Evolutionary conservation across 1,140 invertebrate species (phyloP), one percentile per base, ranked within the genome.

Genomic region (Megathymus violae): DNA sequence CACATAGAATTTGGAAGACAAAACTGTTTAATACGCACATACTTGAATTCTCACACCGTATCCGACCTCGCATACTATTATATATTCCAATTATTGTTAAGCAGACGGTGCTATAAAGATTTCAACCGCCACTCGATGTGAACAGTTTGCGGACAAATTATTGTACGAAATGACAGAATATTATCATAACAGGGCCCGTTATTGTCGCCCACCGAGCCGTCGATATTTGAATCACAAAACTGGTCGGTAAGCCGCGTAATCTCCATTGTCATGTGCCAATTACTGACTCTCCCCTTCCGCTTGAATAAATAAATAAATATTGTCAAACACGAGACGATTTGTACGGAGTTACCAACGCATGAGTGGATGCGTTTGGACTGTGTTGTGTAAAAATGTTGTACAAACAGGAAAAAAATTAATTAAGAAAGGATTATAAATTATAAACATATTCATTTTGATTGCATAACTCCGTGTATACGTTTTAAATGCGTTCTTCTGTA

Each of bases 191-290:
- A 80, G 85, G 76, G 63, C 51, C 56, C 52, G 54, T 71, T 64
- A 78, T 79, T 80, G 79, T 88, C 85, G 85, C 82, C 82, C 85
- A 86, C 84, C 66, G 80, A 58, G 41, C 77, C 69, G 76, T 69
- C 72, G 71, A 78, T 86, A 86, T 86, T 89, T 84, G 83, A 82
- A 89, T 87, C 82, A 86, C 85, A 88, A 89, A 88, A 85, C 80
- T 78, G 56, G 71, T 38, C 74, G 64, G 50, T 80, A 87, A 88
- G 81, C 83, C 71, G 64, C 72, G 72, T 89, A 89, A 89, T 88
- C 85, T 81, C 86, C 72, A 88, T 89, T 89, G 86, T 89, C 69
- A 72, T 68, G 71, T 70, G 83, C 86, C 86, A 89, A 89, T 89
- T 89, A 89, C 76, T 22, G 74, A 73, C 79, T 85, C 80, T 84